A percentile compares a stretch with the other conserved stretches of the same genome.
Conservation (phyloP, 2,888 invertebrate species). For the Eugnorisma glareosa region DNA sequence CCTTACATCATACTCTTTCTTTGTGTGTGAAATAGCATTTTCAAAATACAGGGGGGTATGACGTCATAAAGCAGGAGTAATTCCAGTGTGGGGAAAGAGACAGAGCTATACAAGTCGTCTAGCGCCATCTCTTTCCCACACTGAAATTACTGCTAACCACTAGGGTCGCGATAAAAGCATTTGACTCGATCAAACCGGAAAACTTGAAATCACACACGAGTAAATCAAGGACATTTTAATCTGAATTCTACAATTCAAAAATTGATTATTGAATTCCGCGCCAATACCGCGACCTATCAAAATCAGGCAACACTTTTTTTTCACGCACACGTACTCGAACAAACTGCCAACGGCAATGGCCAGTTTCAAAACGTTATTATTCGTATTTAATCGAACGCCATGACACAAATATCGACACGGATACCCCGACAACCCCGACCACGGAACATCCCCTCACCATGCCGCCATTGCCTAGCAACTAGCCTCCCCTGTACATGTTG, state of each 20-base stretch:
- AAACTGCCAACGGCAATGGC: constrained; percentile 30
- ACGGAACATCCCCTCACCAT: constrained; percentile 42
- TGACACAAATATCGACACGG: constrained; percentile 48
- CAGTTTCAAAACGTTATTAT: constrained; percentile 24
- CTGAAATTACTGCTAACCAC: background rate
- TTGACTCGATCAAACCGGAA: background rate
- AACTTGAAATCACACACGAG: background rate
- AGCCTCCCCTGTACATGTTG: constrained; percentile 59
- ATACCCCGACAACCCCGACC: constrained; percentile 29
- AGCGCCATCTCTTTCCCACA: no score
- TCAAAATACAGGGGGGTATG: background rate
- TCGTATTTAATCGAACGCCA: constrained; percentile 48
- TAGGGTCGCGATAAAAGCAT: background rate
- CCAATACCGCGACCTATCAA: constrained; percentile 18
- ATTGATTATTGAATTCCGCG: background rate
- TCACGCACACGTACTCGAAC: background rate
- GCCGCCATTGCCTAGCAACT: constrained; percentile 63
- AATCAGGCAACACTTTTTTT: constrained; percentile 18
- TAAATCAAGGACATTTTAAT: background rate
- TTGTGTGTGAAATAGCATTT: background rate
- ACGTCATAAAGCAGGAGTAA: no score
- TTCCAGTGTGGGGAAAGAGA: no score
- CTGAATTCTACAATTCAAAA: background rate
- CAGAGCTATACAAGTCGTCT: no score
- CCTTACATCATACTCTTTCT: background rate